Evolutionary conservation across 2,797 vertebrate genomes (phyloP).

Genomic region (Hydrocynus forskahlii): DNA sequence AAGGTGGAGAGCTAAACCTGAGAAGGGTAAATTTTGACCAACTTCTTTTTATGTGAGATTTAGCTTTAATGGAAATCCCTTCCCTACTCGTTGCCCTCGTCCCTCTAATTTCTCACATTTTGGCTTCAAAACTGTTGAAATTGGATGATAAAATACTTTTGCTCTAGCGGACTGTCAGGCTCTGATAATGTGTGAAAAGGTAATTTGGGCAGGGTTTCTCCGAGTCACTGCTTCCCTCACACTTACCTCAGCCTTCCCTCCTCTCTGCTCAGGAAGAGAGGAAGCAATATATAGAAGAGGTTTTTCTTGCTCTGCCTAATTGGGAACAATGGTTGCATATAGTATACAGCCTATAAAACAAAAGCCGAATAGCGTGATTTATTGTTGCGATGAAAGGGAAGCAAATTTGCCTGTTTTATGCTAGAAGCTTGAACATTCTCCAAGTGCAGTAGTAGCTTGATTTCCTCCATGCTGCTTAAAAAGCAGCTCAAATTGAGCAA

Average conservation of each 20-base stretch:
- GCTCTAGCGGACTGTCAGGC: slow-evolving; percentile 72
- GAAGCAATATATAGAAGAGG: neutral
- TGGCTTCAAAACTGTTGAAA: slow-evolving; percentile 67
- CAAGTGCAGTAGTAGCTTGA: slow-evolving; percentile 26
- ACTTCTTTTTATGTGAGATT: slow-evolving; percentile 44
- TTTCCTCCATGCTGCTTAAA: slow-evolving; percentile 25
- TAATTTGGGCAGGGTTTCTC: slow-evolving; percentile 61
- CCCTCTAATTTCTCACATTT: slow-evolving; percentile 59
- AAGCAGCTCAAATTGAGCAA: slow-evolving; percentile 33
- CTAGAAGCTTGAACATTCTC: slow-evolving; percentile 39
- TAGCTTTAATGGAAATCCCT: slow-evolving; percentile 54
- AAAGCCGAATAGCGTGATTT: slow-evolving; percentile 37
- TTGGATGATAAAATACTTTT: slow-evolving; percentile 73
- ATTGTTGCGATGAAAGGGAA: slow-evolving; percentile 8
- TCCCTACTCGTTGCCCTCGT: slow-evolving; percentile 56
- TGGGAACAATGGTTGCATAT: slow-evolving; percentile 20
- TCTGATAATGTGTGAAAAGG: slow-evolving; percentile 71
- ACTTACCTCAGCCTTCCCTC: neutral
- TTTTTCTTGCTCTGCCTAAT: slow-evolving; percentile 55
- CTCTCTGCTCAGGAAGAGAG: slow-evolving; percentile 30
- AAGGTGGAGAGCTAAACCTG: neutral
- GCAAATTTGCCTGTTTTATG: slow-evolving; percentile 33
- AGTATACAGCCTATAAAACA: slow-evolving; percentile 11
- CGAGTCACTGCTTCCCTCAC: slow-evolving; percentile 44
- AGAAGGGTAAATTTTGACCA: slow-evolving; percentile 38